These are phyloP conservation scores for Crenuchus spilurus DNA, from an alignment of 2,797 vertebrate species.

Conservation along the genomic window DNA sequence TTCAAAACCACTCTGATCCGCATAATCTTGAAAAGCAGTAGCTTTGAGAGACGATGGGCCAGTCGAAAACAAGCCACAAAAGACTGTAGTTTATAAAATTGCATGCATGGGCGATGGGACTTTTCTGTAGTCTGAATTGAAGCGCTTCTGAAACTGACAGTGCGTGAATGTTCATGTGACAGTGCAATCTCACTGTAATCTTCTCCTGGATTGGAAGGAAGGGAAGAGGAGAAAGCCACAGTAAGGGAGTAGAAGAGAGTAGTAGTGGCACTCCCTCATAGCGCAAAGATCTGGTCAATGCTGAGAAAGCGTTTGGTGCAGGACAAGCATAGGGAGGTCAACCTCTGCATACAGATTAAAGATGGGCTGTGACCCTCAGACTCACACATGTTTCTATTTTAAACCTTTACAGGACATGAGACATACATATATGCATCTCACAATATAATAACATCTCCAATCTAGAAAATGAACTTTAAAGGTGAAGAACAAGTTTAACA, in stretches of 20 bases:
- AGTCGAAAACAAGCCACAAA: neutral
- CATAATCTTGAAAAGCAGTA: conserved; percentile 28
- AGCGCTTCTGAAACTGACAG: neutral
- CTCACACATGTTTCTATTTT: neutral
- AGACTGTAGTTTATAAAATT: neutral
- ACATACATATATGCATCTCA: conserved; percentile 13
- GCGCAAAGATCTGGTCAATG: neutral
- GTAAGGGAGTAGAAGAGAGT: neutral
- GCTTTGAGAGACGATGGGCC: neutral
- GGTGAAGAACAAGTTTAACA: too few species aligned
- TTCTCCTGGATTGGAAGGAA: neutral
- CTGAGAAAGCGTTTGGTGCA: conserved; percentile 13
- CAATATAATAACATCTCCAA: too few species aligned
- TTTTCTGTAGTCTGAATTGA: neutral
- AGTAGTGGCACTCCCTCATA: neutral
- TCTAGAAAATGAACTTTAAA: too few species aligned
- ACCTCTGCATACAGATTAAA: conserved; percentile 44
- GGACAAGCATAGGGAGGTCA: conserved; percentile 8
- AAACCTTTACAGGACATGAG: neutral
- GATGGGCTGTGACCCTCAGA: neutral
- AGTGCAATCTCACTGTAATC: neutral
- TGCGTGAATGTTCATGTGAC: neutral
- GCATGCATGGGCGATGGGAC: neutral
- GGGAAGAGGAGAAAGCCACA: neutral
- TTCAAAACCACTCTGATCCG: conserved; percentile 22